Evolutionary conservation across 1,140 invertebrate genomes (phyloP), one percentile per base, ranked within the genome.

Genomic region (Carcinoscorpius rotundicauda): DNA sequence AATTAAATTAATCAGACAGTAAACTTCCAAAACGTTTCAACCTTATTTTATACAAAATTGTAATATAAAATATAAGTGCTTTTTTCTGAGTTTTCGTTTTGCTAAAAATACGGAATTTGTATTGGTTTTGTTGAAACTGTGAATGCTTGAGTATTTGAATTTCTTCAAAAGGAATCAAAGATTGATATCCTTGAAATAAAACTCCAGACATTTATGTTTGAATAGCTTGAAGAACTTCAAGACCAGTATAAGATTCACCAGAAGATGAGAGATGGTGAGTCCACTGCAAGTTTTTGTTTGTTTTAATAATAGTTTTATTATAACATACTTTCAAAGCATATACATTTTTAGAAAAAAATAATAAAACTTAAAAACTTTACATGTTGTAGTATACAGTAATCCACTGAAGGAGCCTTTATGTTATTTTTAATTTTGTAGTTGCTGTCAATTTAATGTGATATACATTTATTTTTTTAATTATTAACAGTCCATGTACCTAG

Each of bases 231-330:
- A 72, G 80, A 81, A 68, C 71, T 82, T 48, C 75, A 78, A 66
- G 81, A 82, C 60, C 75, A 78, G 66, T 82, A 82, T 67, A 66
- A 75, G 60, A 71, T 82, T 3, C 78, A 82, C 58, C 75, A 79
- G 64, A 77, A 78, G 66, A 73, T 82, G 53, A 68, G 79, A 56
- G 79, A 81, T 73, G 80, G 77, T 78, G 70, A 62, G 71, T 52
- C 51, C 9, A 52, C 11, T 64, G 29, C 29, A 29, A 2, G 0
- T 29, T 29, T 29, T 29, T 29, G 0, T 29, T 51, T n/a, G 49
- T 9, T 11, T 63, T 29, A 49, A 48, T 48, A 53, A 56, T 63
- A 49, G 59, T 4, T 49, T 11, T 29, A 49, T 49, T 9, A 60
- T 51, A 49, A 4, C 49, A 52, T 51, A 51, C 8, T 4, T 6